Conservation (phyloP, 2,797 vertebrate species). For the Gymnodraco acuticeps region DNA sequence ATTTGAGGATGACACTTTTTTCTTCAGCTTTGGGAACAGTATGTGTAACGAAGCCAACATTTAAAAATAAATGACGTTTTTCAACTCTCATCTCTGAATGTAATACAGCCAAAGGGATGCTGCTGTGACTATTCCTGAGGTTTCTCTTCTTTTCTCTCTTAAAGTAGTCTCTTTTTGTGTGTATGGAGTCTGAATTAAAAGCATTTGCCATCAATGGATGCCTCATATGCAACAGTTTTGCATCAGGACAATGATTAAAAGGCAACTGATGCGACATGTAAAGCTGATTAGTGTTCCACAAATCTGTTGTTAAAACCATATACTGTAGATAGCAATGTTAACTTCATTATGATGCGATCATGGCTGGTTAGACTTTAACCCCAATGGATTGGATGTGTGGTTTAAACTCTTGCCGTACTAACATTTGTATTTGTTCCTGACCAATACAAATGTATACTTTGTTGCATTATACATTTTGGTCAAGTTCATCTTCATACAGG, state of each 20-base stretch:
- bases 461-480: too few relatives aligned
- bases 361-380: background rate
- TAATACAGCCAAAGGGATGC: background rate
- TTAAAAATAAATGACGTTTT: too few relatives aligned
- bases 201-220: background rate
- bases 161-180: background rate
- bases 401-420: background rate
- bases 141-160: background rate
- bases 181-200: background rate
- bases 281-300: background rate
- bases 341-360: background rate
- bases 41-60: background rate
- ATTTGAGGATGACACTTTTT: conserved; percentile 1
- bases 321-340: background rate
- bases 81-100: background rate
- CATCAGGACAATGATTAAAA: conserved; percentile 1
- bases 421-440: too few relatives aligned
- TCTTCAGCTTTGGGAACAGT: conserved; percentile 2
- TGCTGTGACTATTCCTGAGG: background rate
- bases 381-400: background rate
- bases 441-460: background rate
- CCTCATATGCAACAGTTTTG: background rate
- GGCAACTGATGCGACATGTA: background rate
- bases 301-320: background rate
- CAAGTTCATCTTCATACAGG: too few relatives aligned